phyloP scores from a whole-genome alignment of 1,140 invertebrate species.

The Triops longicaudatus region DNA sequence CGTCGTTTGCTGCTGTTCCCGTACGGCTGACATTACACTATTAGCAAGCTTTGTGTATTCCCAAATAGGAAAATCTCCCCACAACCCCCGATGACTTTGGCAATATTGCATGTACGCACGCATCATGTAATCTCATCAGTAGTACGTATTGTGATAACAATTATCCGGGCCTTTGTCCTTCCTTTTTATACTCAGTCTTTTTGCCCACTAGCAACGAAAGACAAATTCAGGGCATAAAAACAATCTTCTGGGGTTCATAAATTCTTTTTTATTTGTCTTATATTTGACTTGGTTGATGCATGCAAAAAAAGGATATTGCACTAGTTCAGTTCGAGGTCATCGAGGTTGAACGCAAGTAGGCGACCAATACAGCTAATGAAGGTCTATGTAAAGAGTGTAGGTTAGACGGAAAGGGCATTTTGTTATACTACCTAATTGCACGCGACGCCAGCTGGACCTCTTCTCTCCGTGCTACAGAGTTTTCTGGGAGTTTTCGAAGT shows the following conservation, averaged over 20 bases:
- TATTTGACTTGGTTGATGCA: too few relatives aligned
- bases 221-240: too few relatives aligned
- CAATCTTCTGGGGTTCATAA: too few relatives aligned
- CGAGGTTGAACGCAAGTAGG: neutral
- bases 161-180: neutral
- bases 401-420: neutral
- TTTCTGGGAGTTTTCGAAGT: too few relatives aligned
- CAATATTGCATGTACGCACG: neutral
- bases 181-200: neutral
- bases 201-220: too few relatives aligned
- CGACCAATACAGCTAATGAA: neutral
- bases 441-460: neutral
- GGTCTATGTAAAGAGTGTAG: neutral
- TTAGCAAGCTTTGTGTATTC: neutral
- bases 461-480: neutral
- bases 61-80: slow-evolving; percentile 7
- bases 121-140: slow-evolving; percentile 12
- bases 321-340: too few relatives aligned
- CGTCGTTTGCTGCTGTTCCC: too few relatives aligned
- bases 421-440: slow-evolving; percentile 9
- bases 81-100: neutral
- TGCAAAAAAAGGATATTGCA: too few relatives aligned
- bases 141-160: neutral
- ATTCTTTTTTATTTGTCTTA: too few relatives aligned
- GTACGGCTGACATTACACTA: neutral